Conservation (phyloP, 1,140 invertebrate species). For the Chlorops oryzae region DNA sequence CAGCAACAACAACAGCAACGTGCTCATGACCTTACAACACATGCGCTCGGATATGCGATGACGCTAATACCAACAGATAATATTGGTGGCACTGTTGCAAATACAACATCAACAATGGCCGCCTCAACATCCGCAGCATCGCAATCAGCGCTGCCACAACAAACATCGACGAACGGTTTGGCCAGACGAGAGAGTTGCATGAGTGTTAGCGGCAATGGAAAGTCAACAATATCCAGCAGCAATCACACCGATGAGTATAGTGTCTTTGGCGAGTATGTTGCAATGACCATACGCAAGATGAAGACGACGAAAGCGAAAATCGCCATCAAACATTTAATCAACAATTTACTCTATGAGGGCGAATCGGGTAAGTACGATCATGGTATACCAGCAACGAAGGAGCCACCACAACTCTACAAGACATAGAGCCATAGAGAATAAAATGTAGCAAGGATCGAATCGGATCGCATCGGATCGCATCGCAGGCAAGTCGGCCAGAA, state of each 20-base stretch:
- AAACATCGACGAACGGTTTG: too few relatives aligned
- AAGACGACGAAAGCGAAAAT: conserved; percentile 44
- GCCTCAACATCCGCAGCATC: neutral
- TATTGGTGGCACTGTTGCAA: conserved; percentile 4
- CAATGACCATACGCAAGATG: conserved; percentile 43
- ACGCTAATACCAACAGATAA: conserved; percentile 10
- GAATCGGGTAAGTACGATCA: conserved; percentile 45
- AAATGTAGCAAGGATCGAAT: neutral
- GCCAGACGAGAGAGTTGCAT: too few relatives aligned
- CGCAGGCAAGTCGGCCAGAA: too few relatives aligned
- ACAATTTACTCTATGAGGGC: conserved; percentile 41
- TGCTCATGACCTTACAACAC: too few relatives aligned
- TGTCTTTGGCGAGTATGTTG: conserved; percentile 43
- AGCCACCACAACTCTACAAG: conserved; percentile 43
- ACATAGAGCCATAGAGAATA: conserved; percentile 22
- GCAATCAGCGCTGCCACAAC: neutral
- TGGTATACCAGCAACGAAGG: conserved; percentile 39
- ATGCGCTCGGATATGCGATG: conserved; percentile 16
- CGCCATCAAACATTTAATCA: conserved; percentile 42
- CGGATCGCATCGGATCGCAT: too few relatives aligned
- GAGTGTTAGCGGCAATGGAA: neutral
- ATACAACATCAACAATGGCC: conserved; percentile 14
- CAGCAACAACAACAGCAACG: conserved; percentile 5
- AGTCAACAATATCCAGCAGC: conserved; percentile 14
- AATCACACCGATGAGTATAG: conserved; percentile 40